Evolutionary conservation across 2,888 invertebrate species (phyloP).

Genomic region (Lasiommata megera): DNA sequence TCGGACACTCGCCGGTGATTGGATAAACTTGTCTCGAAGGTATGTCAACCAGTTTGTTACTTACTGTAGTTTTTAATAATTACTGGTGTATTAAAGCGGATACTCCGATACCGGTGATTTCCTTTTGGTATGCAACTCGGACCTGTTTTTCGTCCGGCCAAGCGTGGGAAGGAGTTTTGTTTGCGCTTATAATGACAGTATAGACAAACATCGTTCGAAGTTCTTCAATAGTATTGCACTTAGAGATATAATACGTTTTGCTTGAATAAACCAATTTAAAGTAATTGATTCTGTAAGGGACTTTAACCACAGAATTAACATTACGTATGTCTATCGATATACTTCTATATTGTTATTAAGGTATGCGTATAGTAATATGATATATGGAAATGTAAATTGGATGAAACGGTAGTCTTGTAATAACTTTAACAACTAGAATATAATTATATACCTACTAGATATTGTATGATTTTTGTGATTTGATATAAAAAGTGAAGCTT

Average conservation of each 20-base stretch:
- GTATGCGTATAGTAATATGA: too few relatives aligned
- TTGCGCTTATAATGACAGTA: constrained; percentile 44
- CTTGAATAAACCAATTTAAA: neutral
- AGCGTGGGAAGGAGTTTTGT: constrained; percentile 72
- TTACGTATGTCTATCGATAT: too few relatives aligned
- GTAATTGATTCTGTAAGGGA: too few relatives aligned
- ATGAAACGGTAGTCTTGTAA: too few relatives aligned
- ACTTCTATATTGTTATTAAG: too few relatives aligned
- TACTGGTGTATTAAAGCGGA: constrained; percentile 50
- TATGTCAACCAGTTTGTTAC: constrained; percentile 50
- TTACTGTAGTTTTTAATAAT: constrained; percentile 49
- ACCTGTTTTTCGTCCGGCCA: constrained; percentile 72
- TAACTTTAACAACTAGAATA: too few relatives aligned
- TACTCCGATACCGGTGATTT: constrained; percentile 51
- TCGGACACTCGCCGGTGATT: constrained; percentile 28
- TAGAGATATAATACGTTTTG: neutral
- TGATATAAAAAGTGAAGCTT: too few relatives aligned
- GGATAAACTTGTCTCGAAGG: constrained; percentile 45
- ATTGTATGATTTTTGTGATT: too few relatives aligned
- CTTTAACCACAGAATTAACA: too few relatives aligned
- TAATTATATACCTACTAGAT: too few relatives aligned
- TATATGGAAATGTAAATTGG: too few relatives aligned
- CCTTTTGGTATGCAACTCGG: constrained; percentile 66
- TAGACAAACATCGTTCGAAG: neutral
- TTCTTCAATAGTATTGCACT: neutral